Evolutionary conservation across 2,888 invertebrate genomes (phyloP), one percentile per base, ranked within the genome.

Genomic region (Plemyria rubiginata): DNA sequence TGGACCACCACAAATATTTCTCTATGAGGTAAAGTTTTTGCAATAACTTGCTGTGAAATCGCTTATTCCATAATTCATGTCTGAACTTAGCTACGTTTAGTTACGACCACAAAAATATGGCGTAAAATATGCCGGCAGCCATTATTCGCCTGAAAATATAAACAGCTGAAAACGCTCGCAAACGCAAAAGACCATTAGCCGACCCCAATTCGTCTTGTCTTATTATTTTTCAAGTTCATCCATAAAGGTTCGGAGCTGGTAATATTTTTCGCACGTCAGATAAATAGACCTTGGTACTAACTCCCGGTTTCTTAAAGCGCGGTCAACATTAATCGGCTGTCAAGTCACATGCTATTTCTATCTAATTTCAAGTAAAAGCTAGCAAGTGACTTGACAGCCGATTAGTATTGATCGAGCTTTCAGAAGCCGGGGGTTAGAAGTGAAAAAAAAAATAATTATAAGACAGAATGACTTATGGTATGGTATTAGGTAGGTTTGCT

Each of bases 201-300:
- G 65, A 71, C 68, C 71, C 68, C 66, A 59, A 71, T 71, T 70
- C 67, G 68, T 71, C 71, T 70, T 70, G 48, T 58, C 66, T 70
- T 70, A 68, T 70, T 71, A 71, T 72, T 69, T 70, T 72, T 70
- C 70, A 70, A 70, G 71, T 71, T 71, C 72, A 70, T 70, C 70
- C 67, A 68, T 67, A 68, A 41, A 57, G 60, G 2, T 32, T 16
- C 32, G 15, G 56, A 64, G 60, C 60, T 49, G 32, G 48, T 16
- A 32, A 9, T 9, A 28, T 43, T n/a, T 59, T 9, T 38, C 8
- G 16, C n/a, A 54, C 13, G n/a, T 51, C 32, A 45, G 16, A 28
- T 15, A 16, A 29, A 46, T 9, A 50, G 11, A 11, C 16, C 15
- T 13, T 45, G 16, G 45, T 45, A n/a, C n/a, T n/a, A n/a, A n/a